phyloP scores from a whole-genome alignment of 2,888 invertebrate genomes.

The Trissolcus brochymenae region DNA sequence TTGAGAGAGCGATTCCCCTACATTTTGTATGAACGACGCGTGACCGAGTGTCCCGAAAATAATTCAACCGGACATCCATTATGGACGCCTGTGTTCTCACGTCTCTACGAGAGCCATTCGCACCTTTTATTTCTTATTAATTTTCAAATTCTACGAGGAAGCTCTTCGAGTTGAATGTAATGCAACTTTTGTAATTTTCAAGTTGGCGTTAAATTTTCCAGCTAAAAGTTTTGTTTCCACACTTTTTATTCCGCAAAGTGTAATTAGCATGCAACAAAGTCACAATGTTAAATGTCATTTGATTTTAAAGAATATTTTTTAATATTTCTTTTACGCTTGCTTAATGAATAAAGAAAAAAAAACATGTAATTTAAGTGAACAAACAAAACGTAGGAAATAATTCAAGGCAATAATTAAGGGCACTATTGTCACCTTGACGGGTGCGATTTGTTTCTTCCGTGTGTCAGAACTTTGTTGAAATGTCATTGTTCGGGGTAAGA shows the following conservation, averaged over 20 bases:
- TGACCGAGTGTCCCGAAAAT: constrained; percentile 40
- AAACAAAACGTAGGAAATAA: no score
- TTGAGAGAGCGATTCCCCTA: constrained; percentile 20
- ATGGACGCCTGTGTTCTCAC: constrained; percentile 4
- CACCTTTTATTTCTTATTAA: constrained; percentile 7
- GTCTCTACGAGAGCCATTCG: not conserved
- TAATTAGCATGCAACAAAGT: no score
- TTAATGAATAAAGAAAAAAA: no score
- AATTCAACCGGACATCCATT: constrained; percentile 35
- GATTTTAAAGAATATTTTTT: no score
- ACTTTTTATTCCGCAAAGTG: no score
- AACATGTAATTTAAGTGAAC: no score
- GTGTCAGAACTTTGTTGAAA: constrained; percentile 49
- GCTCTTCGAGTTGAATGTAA: not conserved
- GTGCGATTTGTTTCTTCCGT: constrained; percentile 41
- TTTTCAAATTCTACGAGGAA: constrained; percentile 1
- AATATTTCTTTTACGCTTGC: no score
- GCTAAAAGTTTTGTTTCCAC: not conserved
- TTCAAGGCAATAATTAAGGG: constrained; percentile 44
- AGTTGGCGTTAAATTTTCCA: not conserved
- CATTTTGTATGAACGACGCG: constrained; percentile 42
- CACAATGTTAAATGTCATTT: no score
- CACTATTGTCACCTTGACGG: constrained; percentile 24
- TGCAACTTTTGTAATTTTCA: no score
- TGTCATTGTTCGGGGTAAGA: constrained; percentile 44